phyloP scores from a whole-genome alignment of 2,113 vertebrate genomes.

The western clawed frog (Xenopus tropicalis) region DNA sequence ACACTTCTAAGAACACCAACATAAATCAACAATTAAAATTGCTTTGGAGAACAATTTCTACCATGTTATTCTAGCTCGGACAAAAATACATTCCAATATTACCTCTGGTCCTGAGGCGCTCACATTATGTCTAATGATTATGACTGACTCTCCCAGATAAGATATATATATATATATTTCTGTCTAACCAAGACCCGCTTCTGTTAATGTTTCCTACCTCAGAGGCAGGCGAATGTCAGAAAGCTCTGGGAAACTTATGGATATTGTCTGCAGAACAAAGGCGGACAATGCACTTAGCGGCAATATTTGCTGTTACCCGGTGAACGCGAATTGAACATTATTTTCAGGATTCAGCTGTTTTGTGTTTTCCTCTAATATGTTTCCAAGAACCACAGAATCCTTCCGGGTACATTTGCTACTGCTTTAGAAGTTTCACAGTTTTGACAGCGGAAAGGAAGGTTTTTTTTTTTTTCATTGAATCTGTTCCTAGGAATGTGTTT shows the following conservation, averaged over 20 bases:
- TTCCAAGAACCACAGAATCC: conserved; percentile 5
- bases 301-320: conserved; percentile 8
- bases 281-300: background rate
- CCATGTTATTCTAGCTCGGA: no score
- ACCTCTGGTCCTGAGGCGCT: no score
- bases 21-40: no score
- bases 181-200: background rate
- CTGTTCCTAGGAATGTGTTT: no score
- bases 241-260: background rate
- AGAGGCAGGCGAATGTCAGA: background rate
- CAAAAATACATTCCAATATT: no score
- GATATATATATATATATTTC: background rate
- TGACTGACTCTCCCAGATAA: no score
- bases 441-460: background rate
- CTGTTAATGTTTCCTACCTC: background rate
- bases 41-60: no score
- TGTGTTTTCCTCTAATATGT: conserved; percentile 8
- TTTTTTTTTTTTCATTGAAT: no score
- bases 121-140: no score
- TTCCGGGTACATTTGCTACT: background rate
- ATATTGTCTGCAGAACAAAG: background rate
- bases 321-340: conserved; percentile 9
- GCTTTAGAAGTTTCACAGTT: background rate
- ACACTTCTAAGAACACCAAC: no score
- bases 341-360: conserved; percentile 4